Base-by-base conservation (phyloP, 2,888 invertebrate species). In the Agrotis puta region DNA sequence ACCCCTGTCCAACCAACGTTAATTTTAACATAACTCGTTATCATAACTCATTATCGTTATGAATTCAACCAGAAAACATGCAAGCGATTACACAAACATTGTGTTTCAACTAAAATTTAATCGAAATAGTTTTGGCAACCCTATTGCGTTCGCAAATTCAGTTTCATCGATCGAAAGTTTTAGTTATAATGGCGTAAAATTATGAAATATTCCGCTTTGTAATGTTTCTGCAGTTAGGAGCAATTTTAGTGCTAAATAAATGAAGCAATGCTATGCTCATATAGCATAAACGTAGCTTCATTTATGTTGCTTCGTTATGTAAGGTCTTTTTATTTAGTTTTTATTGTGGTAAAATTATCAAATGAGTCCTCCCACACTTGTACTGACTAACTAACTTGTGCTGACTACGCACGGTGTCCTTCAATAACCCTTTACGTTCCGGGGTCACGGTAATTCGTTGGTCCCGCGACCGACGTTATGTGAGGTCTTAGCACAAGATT, bases 111-210 rank as follows among this genome's bases (percentile, higher is more conserved):
- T 33, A 33, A 74, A 56, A 70, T 74, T 24, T 16, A 50, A 56
- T 70, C 48, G 13, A 56, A 70, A 56, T 71, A 50, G 59, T 77
- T 77, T 45, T 63, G 65, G 0, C 70, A 79, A 22, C 80, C 82
- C 74, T 80, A 81, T 11, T 45, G 54, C n/a, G 45, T 51, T n/a
- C 20, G 62, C 47, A 58, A 70, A 74, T 74, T 70, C 47, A 54
- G 61, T 64, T 70, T 58, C 61, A 76, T 72, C 62, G 64, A 71
- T 69, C 56, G 51, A 83, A 79, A 79, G 63, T 83, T 79, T 75
- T 61, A 27, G 56, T 57, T 61, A 57, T 50, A 70, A 66, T 5
- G 43, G 33, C 45, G 20, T 45, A 45, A 64, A 64, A 74, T 66
- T 57, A 57, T 72, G 18, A 69, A 45, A 73, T 76, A 71, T 71